Percentiles rank a stretch among this genome's conserved stretches.
These are phyloP conservation scores for Eulemur macaco DNA, from an alignment of 2,113 vertebrate species.

Conservation along the genomic window DNA sequence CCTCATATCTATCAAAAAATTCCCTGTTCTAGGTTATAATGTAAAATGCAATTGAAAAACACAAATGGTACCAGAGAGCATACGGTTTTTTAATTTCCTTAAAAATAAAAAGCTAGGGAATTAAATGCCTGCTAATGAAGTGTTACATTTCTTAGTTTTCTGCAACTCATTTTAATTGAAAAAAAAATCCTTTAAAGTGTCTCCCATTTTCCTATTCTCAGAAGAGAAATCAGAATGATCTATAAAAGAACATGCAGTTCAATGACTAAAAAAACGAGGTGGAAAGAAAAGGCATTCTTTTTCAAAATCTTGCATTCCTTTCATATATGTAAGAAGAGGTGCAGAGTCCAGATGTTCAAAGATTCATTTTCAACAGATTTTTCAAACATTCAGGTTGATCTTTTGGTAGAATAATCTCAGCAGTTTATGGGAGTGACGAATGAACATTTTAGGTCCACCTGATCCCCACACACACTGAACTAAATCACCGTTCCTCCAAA, in stretches of 20 bases:
- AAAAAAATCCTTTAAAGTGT: slow-evolving; percentile 64
- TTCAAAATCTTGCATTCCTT: not conserved
- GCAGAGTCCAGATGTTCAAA: slow-evolving; percentile 21
- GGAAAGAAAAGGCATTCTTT: not conserved
- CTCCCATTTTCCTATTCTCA: slow-evolving; percentile 64
- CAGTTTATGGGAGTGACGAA: slow-evolving; percentile 17
- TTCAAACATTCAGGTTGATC: not conserved
- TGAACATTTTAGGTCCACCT: slow-evolving; percentile 56
- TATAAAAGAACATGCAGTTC: slow-evolving; percentile 46
- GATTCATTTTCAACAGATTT: slow-evolving; percentile 50
- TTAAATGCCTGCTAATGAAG: slow-evolving; percentile 74
- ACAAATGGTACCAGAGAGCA: slow-evolving; percentile 67
- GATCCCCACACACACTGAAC: not conserved
- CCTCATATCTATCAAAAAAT: slow-evolving; percentile 59
- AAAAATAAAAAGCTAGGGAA: slow-evolving; percentile 75
- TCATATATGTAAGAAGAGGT: not conserved
- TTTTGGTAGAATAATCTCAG: slow-evolving; percentile 32
- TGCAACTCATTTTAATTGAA: slow-evolving; percentile 76
- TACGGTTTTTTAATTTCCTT: slow-evolving; percentile 73
- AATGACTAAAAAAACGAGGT: not conserved
- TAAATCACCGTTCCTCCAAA: slow-evolving; percentile 47
- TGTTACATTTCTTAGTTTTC: slow-evolving; percentile 78
- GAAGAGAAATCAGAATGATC: slow-evolving; percentile 67
- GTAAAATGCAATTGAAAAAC: slow-evolving; percentile 56
- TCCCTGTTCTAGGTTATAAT: slow-evolving; percentile 58